Percentiles rank a stretch among this genome's conserved stretches.
Conservation (phyloP, 92 coral and sea anemone species). For the Scolanthus callimorphus region DNA sequence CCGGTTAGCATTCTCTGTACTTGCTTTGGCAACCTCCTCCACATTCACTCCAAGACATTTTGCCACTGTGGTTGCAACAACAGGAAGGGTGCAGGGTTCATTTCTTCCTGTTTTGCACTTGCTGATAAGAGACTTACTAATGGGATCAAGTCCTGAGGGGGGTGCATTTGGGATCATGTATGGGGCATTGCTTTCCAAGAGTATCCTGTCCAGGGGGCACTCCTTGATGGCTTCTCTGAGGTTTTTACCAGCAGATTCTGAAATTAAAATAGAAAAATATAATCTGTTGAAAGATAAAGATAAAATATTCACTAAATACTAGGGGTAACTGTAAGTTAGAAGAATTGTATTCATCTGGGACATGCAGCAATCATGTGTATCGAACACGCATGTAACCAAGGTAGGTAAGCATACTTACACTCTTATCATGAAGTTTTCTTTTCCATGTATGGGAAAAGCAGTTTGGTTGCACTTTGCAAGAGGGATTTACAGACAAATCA, state of each 20-base stretch:
- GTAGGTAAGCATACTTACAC: no score
- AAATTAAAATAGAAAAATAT: no score
- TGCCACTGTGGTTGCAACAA: constrained; percentile 87
- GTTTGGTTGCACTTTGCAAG: no score
- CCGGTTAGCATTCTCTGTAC: constrained; percentile 78
- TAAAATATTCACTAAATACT: no score
- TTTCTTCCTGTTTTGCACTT: constrained; percentile 92
- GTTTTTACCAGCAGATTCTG: constrained; percentile 79
- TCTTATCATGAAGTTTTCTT: no score
- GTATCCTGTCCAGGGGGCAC: constrained; percentile 88
- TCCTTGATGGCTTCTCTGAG: constrained; percentile 90
- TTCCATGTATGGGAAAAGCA: no score
- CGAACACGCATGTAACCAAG: no score
- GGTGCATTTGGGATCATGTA: constrained; percentile 99
- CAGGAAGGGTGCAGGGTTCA: constrained; percentile 98
- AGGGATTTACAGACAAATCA: no score
- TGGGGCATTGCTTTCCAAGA: constrained; percentile 94
- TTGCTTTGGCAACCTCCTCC: constrained; percentile 85
- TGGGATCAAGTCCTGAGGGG: constrained; percentile 64
- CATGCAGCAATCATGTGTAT: no score
- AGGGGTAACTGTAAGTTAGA: no score
- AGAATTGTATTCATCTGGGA: no score
- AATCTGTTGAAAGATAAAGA: no score
- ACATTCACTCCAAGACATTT: constrained; percentile 79
- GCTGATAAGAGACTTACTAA: constrained; percentile 68